Conservation (phyloP, 2,888 invertebrate species). For the Apomyelois bistriatella region DNA sequence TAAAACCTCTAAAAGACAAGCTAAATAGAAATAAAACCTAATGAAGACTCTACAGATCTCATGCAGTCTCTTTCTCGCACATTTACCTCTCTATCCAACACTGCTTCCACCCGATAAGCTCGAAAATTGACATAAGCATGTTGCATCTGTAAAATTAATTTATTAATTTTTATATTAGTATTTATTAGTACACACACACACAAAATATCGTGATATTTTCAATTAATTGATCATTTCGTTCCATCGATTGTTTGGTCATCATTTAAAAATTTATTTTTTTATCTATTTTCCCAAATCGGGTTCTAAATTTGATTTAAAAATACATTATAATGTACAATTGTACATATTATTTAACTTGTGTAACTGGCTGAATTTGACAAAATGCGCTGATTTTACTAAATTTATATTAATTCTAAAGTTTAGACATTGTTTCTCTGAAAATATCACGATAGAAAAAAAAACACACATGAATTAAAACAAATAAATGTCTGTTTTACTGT, state of each 20-base stretch:
- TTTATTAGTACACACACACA: constrained; percentile 39
- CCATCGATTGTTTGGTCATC: too few species aligned
- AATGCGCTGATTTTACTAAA: too few species aligned
- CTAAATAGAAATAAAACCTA: constrained; percentile 22
- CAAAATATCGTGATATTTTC: neutral
- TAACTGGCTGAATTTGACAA: too few species aligned
- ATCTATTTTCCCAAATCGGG: too few species aligned
- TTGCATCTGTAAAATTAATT: constrained; percentile 77
- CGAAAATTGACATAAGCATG: constrained; percentile 80
- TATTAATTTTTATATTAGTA: constrained; percentile 39
- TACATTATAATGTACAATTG: too few species aligned
- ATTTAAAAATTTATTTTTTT: too few species aligned
- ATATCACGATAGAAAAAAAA: neutral
- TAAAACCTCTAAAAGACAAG: neutral
- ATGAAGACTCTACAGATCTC: constrained; percentile 28
- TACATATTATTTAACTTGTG: too few species aligned
- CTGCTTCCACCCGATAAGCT: constrained; percentile 80
- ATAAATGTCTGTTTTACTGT: neutral
- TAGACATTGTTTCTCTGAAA: too few species aligned
- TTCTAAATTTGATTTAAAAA: too few species aligned
- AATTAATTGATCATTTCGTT: too few species aligned
- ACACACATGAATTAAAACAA: neutral
- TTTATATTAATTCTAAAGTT: too few species aligned
- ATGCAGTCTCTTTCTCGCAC: constrained; percentile 74
- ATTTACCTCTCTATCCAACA: constrained; percentile 82